Conservation (phyloP, 2,797 vertebrate genomes). For the Miichthys miiuy region DNA sequence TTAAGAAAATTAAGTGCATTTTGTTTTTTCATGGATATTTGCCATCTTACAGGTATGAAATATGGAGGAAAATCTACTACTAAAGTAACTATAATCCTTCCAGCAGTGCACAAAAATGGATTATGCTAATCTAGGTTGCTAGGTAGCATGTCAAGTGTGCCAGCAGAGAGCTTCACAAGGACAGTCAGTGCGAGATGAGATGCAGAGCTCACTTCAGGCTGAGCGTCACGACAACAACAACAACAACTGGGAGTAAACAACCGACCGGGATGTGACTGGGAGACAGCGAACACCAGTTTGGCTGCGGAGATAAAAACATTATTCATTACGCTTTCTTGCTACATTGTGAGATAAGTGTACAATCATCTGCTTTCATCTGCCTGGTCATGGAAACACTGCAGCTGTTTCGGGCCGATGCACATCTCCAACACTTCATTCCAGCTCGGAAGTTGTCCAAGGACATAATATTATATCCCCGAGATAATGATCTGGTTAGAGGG, state of each 20-base stretch:
- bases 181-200: neutral
- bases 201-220: constrained; percentile 3
- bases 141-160: constrained; percentile 36
- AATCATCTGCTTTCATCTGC: constrained; percentile 35
- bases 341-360: neutral
- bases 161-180: constrained; percentile 20
- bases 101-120: constrained; percentile 26
- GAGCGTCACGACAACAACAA: neutral
- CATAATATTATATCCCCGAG: constrained; percentile 11
- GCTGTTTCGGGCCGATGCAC: neutral
- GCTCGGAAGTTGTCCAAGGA: constrained; percentile 1
- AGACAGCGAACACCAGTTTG: neutral
- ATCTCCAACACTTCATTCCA: constrained; percentile 23
- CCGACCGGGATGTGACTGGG: neutral
- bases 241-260: constrained; percentile 19
- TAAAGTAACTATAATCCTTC: constrained; percentile 25
- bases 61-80: constrained; percentile 12
- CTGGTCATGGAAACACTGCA: neutral
- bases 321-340: constrained; percentile 7
- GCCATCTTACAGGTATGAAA: constrained; percentile 23
- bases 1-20: neutral
- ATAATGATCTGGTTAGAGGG: constrained; percentile 38
- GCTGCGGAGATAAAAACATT: constrained; percentile 11
- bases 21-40: neutral
- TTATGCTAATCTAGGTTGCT: constrained; percentile 36